A percentile compares a stretch with the other conserved stretches of the same genome.
These are phyloP conservation scores for Parnassius apollo DNA, from an alignment of 2,888 invertebrate genomes.

Conservation along the genomic window DNA sequence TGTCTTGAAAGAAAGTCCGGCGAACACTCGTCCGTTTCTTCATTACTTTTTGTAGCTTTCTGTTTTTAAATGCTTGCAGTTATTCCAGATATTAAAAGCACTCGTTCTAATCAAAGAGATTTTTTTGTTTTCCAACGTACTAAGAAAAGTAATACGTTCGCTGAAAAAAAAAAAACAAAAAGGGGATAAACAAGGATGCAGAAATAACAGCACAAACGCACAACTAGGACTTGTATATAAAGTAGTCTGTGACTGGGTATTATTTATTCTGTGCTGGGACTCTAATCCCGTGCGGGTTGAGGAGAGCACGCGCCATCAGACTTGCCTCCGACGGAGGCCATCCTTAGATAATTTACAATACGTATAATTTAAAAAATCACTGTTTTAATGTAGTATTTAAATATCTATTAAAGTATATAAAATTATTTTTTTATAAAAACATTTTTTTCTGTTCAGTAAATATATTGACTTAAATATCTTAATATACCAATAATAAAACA, in stretches of 20 bases:
- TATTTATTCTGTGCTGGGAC: slow-evolving; percentile 21
- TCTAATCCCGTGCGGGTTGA: slow-evolving; percentile 62
- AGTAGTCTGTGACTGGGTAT: too few species aligned
- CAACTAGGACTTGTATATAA: slow-evolving; percentile 39
- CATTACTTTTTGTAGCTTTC: slow-evolving; percentile 28
- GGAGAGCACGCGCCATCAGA: slow-evolving; percentile 62
- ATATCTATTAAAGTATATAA: too few species aligned
- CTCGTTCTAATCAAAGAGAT: slow-evolving; percentile 12
- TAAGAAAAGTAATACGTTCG: slow-evolving; percentile 47
- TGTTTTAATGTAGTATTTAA: background rate
- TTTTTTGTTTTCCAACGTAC: slow-evolving; percentile 11
- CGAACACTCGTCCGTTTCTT: slow-evolving; percentile 35
- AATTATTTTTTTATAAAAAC: too few species aligned
- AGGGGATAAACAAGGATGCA: slow-evolving; percentile 51
- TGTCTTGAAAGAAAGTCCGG: slow-evolving; percentile 56
- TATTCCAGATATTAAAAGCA: slow-evolving; percentile 6
- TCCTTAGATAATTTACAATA: slow-evolving; percentile 62
- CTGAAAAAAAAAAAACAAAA: slow-evolving; percentile 49
- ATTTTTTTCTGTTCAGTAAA: too few species aligned
- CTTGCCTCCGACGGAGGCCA: slow-evolving; percentile 35
- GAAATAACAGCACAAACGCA: slow-evolving; percentile 62
- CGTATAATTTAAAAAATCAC: slow-evolving; percentile 45
- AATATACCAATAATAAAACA: too few species aligned
- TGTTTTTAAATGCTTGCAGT: slow-evolving; percentile 23
- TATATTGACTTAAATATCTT: too few species aligned